These are phyloP conservation scores for Exephanes ischioxanthus DNA, from an alignment of 2,888 invertebrate genomes.

Conservation along the genomic window DNA sequence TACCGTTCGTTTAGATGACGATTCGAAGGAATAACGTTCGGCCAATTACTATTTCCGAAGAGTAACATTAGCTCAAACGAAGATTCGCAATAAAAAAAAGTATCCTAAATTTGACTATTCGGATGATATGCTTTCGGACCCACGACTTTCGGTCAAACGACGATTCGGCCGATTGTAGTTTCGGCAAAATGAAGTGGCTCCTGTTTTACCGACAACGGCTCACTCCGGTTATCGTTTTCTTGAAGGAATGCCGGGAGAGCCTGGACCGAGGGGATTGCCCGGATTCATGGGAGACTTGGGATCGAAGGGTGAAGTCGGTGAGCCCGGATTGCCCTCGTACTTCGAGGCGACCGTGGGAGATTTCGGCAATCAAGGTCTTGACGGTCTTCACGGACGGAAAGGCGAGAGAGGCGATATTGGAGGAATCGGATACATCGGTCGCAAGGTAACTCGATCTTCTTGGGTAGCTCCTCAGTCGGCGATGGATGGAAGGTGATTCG, in stretches of 20 bases:
- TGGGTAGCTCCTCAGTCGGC: background rate
- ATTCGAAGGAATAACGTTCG: too few relatives aligned
- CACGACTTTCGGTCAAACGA: too few relatives aligned
- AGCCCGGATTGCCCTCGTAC: constrained; percentile 83
- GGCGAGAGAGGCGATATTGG: constrained; percentile 88
- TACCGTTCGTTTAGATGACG: too few relatives aligned
- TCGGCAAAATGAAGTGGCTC: too few relatives aligned
- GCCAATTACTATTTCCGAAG: too few relatives aligned
- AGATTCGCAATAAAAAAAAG: too few relatives aligned
- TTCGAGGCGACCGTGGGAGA: constrained; percentile 85
- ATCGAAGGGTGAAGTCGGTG: constrained; percentile 87
- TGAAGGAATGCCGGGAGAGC: constrained; percentile 86
- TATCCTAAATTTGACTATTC: too few relatives aligned
- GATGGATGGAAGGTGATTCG: background rate
- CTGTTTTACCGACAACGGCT: background rate
- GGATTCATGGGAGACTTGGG: constrained; percentile 89
- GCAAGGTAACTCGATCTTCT: constrained; percentile 74
- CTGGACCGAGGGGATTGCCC: constrained; percentile 81
- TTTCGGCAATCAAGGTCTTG: constrained; percentile 86
- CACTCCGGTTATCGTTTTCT: background rate
- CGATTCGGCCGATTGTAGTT: too few relatives aligned
- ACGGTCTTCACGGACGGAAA: constrained; percentile 85
- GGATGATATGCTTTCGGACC: too few relatives aligned
- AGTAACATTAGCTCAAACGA: too few relatives aligned
- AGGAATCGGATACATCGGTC: constrained; percentile 78